Conservation (phyloP, 1,140 invertebrate species). For the Saxidomus purpurata region DNA sequence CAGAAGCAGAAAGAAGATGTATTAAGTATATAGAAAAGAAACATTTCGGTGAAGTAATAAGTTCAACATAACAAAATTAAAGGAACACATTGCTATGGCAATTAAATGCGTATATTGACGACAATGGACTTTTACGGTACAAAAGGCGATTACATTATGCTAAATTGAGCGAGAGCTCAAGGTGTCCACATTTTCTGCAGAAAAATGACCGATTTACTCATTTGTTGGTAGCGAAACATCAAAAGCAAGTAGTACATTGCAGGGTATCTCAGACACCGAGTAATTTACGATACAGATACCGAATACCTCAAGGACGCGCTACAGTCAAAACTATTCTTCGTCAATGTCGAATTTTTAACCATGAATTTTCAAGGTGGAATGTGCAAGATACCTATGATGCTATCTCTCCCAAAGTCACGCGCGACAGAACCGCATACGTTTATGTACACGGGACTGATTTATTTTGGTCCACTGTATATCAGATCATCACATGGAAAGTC, state of each 20-base stretch:
- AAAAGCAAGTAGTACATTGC: neutral
- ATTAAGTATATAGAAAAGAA: neutral
- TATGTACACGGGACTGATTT: too few relatives aligned
- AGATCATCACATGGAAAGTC: too few relatives aligned
- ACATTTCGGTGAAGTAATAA: neutral
- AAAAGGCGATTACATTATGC: neutral
- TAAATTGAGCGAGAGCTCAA: neutral
- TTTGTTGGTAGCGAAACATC: neutral
- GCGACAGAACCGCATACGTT: too few relatives aligned
- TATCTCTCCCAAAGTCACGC: too few relatives aligned
- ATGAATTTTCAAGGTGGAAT: too few relatives aligned
- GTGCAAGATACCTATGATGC: too few relatives aligned
- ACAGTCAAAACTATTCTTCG: too few relatives aligned
- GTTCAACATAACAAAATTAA: neutral
- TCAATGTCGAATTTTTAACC: too few relatives aligned
- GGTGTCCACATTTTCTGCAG: neutral
- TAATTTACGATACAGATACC: slow-evolving; percentile 3
- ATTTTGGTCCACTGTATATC: too few relatives aligned
- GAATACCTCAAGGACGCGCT: too few relatives aligned
- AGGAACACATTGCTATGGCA: slow-evolving; percentile 6
- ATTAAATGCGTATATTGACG: slow-evolving; percentile 12
- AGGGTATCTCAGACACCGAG: neutral
- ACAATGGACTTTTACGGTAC: neutral
- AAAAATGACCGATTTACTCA: neutral
- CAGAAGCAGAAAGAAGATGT: slow-evolving; percentile 24